Evolutionary conservation across 1,140 invertebrate species (phyloP), one percentile per base, ranked within the genome.

Genomic region (Arion vulgaris): DNA sequence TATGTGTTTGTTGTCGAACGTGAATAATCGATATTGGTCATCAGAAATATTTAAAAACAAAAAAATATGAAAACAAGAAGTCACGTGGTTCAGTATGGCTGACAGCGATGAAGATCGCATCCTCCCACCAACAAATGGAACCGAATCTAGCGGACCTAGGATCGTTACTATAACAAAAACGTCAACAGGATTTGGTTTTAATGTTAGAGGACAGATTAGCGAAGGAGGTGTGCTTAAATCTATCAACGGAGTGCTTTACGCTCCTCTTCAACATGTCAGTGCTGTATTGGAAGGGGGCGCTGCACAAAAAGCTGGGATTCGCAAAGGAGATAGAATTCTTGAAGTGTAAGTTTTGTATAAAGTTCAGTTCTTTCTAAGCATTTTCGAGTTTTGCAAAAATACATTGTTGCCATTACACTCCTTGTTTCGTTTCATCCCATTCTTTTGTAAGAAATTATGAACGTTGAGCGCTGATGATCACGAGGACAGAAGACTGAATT

Each of bases 111-210:
- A 91, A 84, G 90, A 88, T 85, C 88, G 88, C 79, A 82, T 83
- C 81, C 90, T 88, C 87, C 88, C 89, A 85, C 85, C 89, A 57
- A 78, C 84, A 74, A 84, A 80, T 51, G 80, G 86, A 73, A 83
- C 83, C 51, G 82, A 86, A 19, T 39, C 78, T 38, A 57, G 71
- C 72, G 85, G 86, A 28, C 91, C 98, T 79, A 94, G 97, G 86
- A 95, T 97, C 87, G 97, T 99, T 82, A 97, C 96, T 87, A 98
- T 99, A 88, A 95, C 96, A 91, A 99, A 99, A 94, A 97, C 96
- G 84, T 97, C 99, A 91, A 99, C 97, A 86, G 98, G 98, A 68
- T 99, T 99, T 92, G 98, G 98, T 86, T 99, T 99, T 94, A 99
- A 99, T 93, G 98, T 99, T 85, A 95, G 98, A 88, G 98, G 99